Evolutionary conservation across 2,113 vertebrate genomes (phyloP).

Genomic region (Neogale vison): DNA sequence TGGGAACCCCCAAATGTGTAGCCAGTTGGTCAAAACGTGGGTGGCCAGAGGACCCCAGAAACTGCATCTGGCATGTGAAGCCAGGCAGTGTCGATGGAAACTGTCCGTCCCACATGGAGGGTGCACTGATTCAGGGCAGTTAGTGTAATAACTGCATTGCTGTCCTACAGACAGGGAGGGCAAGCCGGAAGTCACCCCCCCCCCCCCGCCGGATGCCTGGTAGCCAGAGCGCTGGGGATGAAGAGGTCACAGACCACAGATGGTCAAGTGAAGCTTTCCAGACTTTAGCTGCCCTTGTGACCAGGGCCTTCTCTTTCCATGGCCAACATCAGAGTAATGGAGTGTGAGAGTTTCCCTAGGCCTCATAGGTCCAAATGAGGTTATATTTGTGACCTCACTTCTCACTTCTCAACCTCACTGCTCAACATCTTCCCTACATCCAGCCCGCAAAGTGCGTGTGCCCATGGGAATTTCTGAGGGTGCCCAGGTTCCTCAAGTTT

Average conservation of each 20-base stretch:
- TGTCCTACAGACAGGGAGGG: background rate
- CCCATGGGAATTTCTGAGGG: background rate
- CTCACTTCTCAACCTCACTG: background rate
- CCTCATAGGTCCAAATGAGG: background rate
- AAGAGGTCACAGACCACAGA: background rate
- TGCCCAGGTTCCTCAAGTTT: background rate
- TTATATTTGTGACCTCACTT: background rate
- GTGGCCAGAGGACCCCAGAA: background rate
- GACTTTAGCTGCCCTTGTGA: background rate
- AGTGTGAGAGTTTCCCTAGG: background rate
- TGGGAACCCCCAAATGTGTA: background rate
- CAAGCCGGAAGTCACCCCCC: background rate
- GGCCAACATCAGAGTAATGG: background rate
- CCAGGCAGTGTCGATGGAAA: background rate
- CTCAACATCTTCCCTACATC: background rate
- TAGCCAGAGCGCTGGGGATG: background rate
- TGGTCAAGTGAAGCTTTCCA: background rate
- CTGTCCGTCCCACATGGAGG: background rate
- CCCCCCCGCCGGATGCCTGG: background rate
- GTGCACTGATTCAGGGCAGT: background rate
- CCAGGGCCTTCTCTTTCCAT: background rate
- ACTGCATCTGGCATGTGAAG: background rate
- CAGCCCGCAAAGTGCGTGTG: background rate
- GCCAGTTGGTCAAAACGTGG: background rate
- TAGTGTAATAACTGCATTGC: background rate